phyloP scores from a whole-genome alignment of 2,888 invertebrate species.

The Aporophyla nigra region DNA sequence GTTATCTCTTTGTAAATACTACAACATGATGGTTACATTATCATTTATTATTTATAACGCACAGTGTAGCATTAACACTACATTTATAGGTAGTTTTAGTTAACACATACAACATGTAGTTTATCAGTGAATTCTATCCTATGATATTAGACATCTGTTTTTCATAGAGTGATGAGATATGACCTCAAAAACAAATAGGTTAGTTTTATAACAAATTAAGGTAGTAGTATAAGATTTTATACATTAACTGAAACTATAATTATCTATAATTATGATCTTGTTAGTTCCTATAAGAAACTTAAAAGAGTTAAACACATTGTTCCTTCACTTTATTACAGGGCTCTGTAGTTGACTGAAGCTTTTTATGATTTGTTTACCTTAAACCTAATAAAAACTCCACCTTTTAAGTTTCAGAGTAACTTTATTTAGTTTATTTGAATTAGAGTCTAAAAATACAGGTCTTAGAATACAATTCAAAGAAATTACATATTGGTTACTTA shows the following conservation, averaged over 20 bases:
- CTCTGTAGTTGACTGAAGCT: background rate
- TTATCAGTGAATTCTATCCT: conserved; percentile 16
- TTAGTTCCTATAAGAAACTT: background rate
- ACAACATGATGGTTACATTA: conserved; percentile 30
- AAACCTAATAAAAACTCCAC: background rate
- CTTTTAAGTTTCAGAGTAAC: background rate
- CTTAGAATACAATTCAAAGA: background rate
- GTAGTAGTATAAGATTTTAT: background rate
- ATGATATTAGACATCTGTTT: conserved; percentile 21
- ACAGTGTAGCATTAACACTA: conserved; percentile 11
- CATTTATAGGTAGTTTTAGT: conserved; percentile 19
- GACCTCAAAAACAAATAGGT: conserved; percentile 31
- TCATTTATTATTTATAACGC: conserved; percentile 10
- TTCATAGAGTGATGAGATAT: background rate
- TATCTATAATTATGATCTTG: background rate
- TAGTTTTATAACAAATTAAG: conserved; percentile 9
- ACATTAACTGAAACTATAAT: conserved; percentile 4
- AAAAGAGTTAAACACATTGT: background rate
- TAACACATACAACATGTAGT: background rate
- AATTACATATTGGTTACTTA: background rate
- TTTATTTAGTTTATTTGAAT: conserved; percentile 2
- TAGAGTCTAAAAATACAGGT: background rate
- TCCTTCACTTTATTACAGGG: background rate
- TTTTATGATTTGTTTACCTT: conserved; percentile 35
- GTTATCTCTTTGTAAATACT: conserved; percentile 53